Conservation (phyloP, 2,888 invertebrate species). For the Anticlea derivata region DNA sequence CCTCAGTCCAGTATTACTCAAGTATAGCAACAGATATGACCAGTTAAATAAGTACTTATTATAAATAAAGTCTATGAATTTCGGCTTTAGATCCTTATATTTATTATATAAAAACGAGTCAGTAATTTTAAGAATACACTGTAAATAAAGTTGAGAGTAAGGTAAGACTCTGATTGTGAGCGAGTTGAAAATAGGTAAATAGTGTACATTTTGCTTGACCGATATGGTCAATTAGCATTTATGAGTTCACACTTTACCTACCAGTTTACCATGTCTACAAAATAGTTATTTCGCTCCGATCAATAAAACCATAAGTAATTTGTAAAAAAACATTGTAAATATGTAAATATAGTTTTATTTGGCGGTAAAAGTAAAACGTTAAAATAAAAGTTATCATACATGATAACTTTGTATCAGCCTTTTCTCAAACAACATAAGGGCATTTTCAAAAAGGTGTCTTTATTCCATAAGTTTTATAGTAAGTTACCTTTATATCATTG, state of each 20-base stretch:
- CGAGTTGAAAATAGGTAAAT: too few relatives aligned
- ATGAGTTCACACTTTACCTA: too few relatives aligned
- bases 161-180: background rate
- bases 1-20: conserved; percentile 68
- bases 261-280: too few relatives aligned
- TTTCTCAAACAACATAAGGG: too few relatives aligned
- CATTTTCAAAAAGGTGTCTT: too few relatives aligned
- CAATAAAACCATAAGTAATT: conserved; percentile 1
- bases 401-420: background rate
- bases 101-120: conserved; percentile 69
- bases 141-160: conserved; percentile 24
- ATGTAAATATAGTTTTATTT: conserved; percentile 33
- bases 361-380: background rate
- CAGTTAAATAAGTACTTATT: conserved; percentile 30
- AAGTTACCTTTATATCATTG: too few relatives aligned
- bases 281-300: conserved; percentile 1
- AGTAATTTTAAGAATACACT: conserved; percentile 69
- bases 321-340: conserved; percentile 28
- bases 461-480: too few relatives aligned
- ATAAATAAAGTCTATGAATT: conserved; percentile 33
- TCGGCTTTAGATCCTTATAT: conserved; percentile 63
- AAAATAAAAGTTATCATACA: background rate
- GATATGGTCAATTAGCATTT: too few relatives aligned
- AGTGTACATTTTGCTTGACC: background rate
- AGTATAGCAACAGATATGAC: conserved; percentile 39